phyloP scores from a whole-genome alignment of 2,113 vertebrate genomes.

The Sarotherodon lohbergeri region DNA sequence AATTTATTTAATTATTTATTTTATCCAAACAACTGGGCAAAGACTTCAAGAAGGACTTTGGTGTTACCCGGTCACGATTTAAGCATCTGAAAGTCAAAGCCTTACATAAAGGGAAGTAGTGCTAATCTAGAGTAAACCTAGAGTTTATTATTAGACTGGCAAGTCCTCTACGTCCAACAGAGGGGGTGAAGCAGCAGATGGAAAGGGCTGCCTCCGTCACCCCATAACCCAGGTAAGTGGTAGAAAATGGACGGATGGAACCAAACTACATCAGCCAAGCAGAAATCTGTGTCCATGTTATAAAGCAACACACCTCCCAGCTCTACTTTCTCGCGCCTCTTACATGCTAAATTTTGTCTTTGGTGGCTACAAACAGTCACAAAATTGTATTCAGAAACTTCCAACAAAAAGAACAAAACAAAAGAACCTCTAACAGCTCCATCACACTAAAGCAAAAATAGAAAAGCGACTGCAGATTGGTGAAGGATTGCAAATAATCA shows the following conservation, averaged over 20 bases:
- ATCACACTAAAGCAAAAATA: accelerated
- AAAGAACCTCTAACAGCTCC: background rate
- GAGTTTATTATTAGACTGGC: accelerated
- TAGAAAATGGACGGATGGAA: accelerated
- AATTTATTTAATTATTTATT: background rate
- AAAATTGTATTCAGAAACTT: background rate
- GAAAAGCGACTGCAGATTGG: accelerated
- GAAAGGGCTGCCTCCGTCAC: background rate
- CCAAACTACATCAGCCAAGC: background rate
- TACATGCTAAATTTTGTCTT: background rate
- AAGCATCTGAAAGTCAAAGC: background rate
- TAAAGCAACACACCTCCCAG: background rate
- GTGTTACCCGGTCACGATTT: background rate
- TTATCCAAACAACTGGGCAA: background rate
- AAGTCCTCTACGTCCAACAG: no score
- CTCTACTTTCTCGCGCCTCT: background rate
- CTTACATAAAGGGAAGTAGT: accelerated
- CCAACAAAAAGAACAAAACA: background rate
- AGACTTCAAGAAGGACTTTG: background rate
- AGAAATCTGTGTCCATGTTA: background rate
- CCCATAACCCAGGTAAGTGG: background rate
- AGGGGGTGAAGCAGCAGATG: background rate
- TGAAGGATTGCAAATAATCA: background rate
- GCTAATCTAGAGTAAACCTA: background rate
- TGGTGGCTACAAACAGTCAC: background rate